Evolutionary conservation across 2,888 invertebrate genomes (phyloP).

Genomic region (Synanthedon tipuliformis): DNA sequence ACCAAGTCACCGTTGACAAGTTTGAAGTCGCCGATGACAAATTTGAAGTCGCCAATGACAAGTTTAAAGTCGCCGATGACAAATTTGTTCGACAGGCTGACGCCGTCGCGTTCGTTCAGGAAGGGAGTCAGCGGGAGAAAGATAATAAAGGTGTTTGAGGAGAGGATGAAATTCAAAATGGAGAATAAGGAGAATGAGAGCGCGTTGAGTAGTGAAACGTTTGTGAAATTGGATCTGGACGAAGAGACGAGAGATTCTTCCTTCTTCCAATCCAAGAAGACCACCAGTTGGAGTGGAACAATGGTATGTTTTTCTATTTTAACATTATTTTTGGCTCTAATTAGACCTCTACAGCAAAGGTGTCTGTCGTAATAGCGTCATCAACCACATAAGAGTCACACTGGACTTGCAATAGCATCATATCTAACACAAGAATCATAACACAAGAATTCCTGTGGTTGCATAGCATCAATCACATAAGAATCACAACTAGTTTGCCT

Average conservation of each 20-base stretch:
- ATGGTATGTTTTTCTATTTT: conserved; percentile 30
- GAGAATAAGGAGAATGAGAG: conserved; percentile 45
- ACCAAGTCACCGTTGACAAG: too few species aligned
- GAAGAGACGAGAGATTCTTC: conserved; percentile 54
- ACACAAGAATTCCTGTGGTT: too few species aligned
- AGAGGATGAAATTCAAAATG: conserved; percentile 42
- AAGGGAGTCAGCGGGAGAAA: conserved; percentile 23
- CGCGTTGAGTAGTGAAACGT: conserved; percentile 24
- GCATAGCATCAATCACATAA: too few species aligned
- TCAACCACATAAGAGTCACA: too few species aligned
- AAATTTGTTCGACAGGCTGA: background rate
- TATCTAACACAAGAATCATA: too few species aligned
- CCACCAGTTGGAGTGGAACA: conserved; percentile 30
- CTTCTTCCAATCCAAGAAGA: conserved; percentile 13
- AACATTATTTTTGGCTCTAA: background rate
- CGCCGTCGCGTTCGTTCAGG: background rate
- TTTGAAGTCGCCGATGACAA: background rate
- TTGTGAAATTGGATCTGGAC: conserved; percentile 40
- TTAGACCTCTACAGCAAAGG: background rate
- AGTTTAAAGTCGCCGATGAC: background rate
- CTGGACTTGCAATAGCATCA: too few species aligned
- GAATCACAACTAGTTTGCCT: too few species aligned
- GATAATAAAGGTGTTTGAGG: conserved; percentile 46
- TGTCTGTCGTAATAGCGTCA: background rate
- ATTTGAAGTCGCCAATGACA: background rate